Base-by-base conservation (phyloP, 2,888 invertebrate species). In the Cephus pulcher region DNA sequence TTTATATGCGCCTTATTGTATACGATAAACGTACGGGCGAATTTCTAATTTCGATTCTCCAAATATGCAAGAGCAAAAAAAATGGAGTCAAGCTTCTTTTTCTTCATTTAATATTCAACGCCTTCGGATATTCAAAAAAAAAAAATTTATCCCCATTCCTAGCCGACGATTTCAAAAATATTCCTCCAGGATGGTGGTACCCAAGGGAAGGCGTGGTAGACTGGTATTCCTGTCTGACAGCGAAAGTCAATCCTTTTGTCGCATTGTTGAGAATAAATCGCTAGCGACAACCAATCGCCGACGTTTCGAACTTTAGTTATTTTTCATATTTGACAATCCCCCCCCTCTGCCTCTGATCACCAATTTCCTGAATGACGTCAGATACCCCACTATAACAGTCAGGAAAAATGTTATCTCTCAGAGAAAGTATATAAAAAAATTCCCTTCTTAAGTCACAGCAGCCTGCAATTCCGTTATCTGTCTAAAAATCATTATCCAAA, bases 251-350 rank as follows among this genome's bases (percentile, higher is more conserved):
- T 32, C 34, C 71, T 34, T 71, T 71, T 71, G 71, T 71, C 34
- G 71, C 71, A 34, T 71, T 33, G 71, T 71, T 34, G 71, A 12
- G 71, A 71, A 71, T 71, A 71, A 71, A 71, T 71, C 71, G 32
- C 32, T 12, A 2, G 71, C 71, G 71, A 32, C 34, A 33, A 71
- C 12, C 71, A 12, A 71, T 34, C 12, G 37, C 30, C 71, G 12
- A 71, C 32, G 56, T 56, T 2, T 56, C 56, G 56, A 56, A 56
- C 23, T 56, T 23, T 9, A 23, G 56, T 23, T 9, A 23, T 23
- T 56, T 56, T 56, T 23, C 6, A 56, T 1, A 56, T 9, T 23
- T n/a, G n/a, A n/a, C n/a, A n/a, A n/a, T n/a, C 12, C 4, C 37
- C 23, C 40, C 23, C 56, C 23, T 1, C 9, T 9, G 23, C 23